Evolutionary conservation across 2,888 invertebrate genomes (phyloP), one percentile per base, ranked within the genome.

Genomic region (Drosophila niveifrons): DNA sequence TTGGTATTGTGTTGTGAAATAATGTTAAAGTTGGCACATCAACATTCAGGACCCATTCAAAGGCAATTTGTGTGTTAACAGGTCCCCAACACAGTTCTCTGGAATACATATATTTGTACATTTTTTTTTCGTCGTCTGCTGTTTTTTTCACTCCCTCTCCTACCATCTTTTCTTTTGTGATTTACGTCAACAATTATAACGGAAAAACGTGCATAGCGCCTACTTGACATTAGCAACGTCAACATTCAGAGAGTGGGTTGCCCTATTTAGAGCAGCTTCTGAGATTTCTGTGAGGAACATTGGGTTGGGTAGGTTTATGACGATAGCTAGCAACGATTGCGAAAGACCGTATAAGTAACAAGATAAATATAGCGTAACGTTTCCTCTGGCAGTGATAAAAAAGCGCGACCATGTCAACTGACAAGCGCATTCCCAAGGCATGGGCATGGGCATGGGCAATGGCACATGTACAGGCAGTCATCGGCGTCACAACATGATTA

Each of bases 181-280:
- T 88, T 85, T 88, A 86, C 88, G 88, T 74, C 76, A 74, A 77
- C 83, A 88, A 88, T 88, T 82, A 80, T 82, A 68, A 53, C 55
- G 47, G 66, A 46, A 68, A 72, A 79, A 76, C 80, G 82, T 79
- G 75, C 75, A 43, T 46, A 47, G 66, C 46, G 58, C 57, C 58
- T 63, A 68, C 68, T 72, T 66, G 63, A 66, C 72, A 78, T 66
- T 51, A 69, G 56, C 65, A 71, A 57, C 23, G 28, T 29, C 58
- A 47, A 47, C 57, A 23, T 34, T 34, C 6, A 7, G 56, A 13
- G 9, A 47, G 46, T 13, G 13, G 18, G 17, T 9, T 41, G 39
- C 39, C 11, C 44, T 44, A 10, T 44, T 44, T 18, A 2, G 10
- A 10, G 44, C 56, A 57, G 7, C 17, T 44, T 71, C 65, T 58